Evolutionary conservation across 2,113 vertebrate species (phyloP).

Genomic region (Talpa occidentalis): DNA sequence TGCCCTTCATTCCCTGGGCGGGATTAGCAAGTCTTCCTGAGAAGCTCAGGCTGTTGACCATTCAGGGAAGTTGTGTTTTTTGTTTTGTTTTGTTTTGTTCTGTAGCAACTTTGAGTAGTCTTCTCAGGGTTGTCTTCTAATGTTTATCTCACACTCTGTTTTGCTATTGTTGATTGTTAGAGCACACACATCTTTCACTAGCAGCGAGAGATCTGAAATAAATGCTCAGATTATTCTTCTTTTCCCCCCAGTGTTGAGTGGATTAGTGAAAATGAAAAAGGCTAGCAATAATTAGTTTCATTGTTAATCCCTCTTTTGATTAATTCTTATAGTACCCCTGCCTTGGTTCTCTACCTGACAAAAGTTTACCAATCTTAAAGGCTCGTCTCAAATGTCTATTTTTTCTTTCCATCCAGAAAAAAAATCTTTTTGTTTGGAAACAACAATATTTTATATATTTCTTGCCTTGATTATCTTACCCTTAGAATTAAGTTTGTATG

Average conservation of each 20-base stretch:
- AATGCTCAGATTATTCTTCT: not conserved
- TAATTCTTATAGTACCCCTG: not conserved
- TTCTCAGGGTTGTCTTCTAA: not conserved
- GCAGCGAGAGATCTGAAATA: not conserved
- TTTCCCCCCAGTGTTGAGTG: not conserved
- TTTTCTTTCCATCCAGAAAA: not conserved
- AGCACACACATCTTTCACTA: not conserved
- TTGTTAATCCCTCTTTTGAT: constrained; percentile 7
- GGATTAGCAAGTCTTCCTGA: not conserved
- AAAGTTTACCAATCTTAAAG: not conserved
- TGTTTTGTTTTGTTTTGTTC: not conserved
- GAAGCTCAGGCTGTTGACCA: not conserved
- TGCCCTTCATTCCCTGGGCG: not conserved
- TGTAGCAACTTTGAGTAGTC: not conserved
- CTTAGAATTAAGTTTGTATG: not conserved
- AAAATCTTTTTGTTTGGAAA: not conserved
- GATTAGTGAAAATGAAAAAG: not conserved
- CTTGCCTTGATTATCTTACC: not conserved
- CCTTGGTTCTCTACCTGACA: not conserved
- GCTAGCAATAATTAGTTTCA: not conserved
- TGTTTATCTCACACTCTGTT: not conserved
- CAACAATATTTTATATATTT: not conserved
- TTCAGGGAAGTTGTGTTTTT: not conserved
- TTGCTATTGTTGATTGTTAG: not conserved
- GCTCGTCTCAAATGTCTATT: not conserved